Base-by-base conservation (phyloP, 1,140 invertebrate species). In the Drosophila rufa region DNA sequence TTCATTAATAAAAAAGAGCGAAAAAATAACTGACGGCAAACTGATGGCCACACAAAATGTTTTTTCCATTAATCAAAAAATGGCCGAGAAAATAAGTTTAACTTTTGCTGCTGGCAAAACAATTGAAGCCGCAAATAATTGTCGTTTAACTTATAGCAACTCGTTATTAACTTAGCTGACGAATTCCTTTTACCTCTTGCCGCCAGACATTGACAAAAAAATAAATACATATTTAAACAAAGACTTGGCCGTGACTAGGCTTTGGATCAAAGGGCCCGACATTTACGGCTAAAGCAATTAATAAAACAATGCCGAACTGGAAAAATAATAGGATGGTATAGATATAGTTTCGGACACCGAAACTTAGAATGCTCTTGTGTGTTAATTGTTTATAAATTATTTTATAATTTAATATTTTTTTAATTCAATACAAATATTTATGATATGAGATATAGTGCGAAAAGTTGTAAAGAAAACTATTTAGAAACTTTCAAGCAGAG, bases 61-160 rank as follows among this genome's bases (percentile, higher is more conserved):
- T 84, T 87, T 87, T 89, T 68, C 80, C 80, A 87, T 87, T 87
- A 87, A 87, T 87, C 84, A 87, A 83, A 84, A 75, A 75, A 85
- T 67, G 60, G 45, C 60, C 40, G 53, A 27, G 50, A 70, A 70
- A 70, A 69, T 69, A 68, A 43, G 38, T 25, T 30, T 9, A 66
- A 40, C 66, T 27, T 68, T 70, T 62, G 82, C 50, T 65, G 50
- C 45, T 77, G 68, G 43, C 64, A 76, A 80, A 77, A 77, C 84
- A 89, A 89, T 89, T 87, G 83, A 80, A 76, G 67, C 69, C 64
- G 69, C 75, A 82, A 79, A 79, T 82, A 78, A 82, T 86, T 89
- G 76, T 68, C 66, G 65, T 59, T 81, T 68, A 74, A 61, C 68
- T 60, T 68, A 75, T 71, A 51, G 55, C 77, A 73, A 70, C 76